A percentile compares a stretch with the other conserved stretches of the same genome.
Conservation (phyloP, 1,140 invertebrate species). For the Reticulitermes speratus region DNA sequence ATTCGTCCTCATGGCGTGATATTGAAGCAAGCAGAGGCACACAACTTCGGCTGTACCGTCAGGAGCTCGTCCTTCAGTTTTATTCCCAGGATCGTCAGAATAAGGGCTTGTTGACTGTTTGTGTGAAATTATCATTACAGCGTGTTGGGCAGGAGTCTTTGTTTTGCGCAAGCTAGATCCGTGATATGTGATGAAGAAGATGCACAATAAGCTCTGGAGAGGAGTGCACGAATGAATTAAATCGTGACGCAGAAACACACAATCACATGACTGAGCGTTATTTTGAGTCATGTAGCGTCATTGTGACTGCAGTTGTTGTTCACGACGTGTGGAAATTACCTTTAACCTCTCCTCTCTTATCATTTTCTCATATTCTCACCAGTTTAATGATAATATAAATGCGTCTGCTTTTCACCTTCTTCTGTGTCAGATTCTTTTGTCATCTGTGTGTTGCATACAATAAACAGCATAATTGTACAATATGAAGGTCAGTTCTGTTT, state of each 20-base stretch:
- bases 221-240: not conserved
- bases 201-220: not conserved
- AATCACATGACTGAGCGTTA: not conserved
- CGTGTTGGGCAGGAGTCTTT: not conserved
- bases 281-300: conserved; percentile 3
- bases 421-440: no score
- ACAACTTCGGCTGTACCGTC: no score
- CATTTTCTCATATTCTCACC: not conserved
- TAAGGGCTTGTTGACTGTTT: no score
- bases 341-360: not conserved
- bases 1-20: no score
- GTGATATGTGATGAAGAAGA: not conserved
- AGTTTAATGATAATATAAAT: not conserved
- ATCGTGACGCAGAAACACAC: not conserved
- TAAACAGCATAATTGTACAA: no score
- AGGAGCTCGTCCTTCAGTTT: no score
- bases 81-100: no score
- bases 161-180: not conserved
- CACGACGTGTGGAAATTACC: conserved; percentile 5
- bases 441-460: no score
- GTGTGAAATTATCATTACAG: not conserved
- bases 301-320: not conserved
- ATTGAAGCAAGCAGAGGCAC: no score
- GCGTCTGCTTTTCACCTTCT: no score
- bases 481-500: no score